A percentile compares a stretch with the other conserved stretches of the same genome.
Conservation (phyloP, 2,888 invertebrate species). For the Nomada fabriciana region DNA sequence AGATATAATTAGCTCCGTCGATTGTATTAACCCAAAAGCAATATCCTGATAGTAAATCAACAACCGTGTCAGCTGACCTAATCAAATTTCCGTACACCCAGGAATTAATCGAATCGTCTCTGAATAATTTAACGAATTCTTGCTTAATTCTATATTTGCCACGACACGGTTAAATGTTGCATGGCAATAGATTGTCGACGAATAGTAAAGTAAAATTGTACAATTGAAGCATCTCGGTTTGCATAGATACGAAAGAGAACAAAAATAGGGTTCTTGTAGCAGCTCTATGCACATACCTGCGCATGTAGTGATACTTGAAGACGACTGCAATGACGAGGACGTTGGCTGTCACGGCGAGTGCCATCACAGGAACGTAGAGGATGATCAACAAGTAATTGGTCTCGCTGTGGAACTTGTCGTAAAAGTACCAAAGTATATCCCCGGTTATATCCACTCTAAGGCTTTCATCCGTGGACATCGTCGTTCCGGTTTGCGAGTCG, state of each 20-base stretch:
- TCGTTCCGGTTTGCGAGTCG: conserved; percentile 1
- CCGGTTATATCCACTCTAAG: conserved; percentile 60
- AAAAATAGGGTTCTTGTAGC: no score
- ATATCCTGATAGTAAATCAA: conserved; percentile 38
- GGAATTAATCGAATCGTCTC: conserved; percentile 13
- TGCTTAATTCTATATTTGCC: not conserved
- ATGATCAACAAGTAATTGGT: conserved; percentile 85
- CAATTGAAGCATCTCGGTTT: no score
- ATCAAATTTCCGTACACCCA: conserved; percentile 33
- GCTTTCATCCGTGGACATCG: conserved; percentile 52
- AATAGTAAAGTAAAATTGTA: no score
- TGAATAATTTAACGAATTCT: conserved; percentile 37
- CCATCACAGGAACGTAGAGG: conserved; percentile 88
- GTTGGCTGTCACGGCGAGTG: conserved; percentile 88
- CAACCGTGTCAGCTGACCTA: conserved; percentile 18
- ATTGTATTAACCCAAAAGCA: conserved; percentile 35
- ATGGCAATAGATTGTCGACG: no score
- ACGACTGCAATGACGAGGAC: conserved; percentile 89
- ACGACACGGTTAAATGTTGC: no score
- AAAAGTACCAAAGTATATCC: conserved; percentile 69
- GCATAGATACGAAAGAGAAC: no score
- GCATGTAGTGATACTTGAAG: conserved; percentile 88
- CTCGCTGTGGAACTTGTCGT: conserved; percentile 69
- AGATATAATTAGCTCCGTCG: conserved; percentile 58
- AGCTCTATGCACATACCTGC: conserved; percentile 86